Evolutionary conservation across 1,140 invertebrate genomes (phyloP).

Genomic region (Cydia amplana): DNA sequence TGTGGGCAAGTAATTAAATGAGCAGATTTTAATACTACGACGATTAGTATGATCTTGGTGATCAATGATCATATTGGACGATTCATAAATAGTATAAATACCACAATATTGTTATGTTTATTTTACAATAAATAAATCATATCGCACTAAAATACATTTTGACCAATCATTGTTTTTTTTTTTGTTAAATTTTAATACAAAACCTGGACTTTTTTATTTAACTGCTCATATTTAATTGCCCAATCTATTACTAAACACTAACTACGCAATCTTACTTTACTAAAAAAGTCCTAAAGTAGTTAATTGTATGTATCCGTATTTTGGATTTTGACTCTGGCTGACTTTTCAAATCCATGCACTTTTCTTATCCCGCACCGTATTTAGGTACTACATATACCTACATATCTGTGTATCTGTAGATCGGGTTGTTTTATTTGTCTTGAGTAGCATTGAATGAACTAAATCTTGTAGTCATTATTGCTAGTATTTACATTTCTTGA

Average conservation of each 20-base stretch:
- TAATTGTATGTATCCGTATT: background rate
- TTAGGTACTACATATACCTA: background rate
- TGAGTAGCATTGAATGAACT: background rate
- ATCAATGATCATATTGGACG: too few species aligned
- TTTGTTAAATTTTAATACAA: too few species aligned
- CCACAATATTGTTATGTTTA: too few species aligned
- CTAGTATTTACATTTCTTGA: background rate
- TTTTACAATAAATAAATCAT: too few species aligned
- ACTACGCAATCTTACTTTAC: too few species aligned
- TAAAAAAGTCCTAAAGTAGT: background rate
- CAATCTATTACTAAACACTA: too few species aligned
- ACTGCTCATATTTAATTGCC: too few species aligned
- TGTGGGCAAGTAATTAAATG: background rate
- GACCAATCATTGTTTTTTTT: background rate
- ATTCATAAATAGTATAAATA: too few species aligned
- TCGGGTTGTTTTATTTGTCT: constrained; percentile 2
- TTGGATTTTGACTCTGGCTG: background rate
- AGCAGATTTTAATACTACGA: background rate
- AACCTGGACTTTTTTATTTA: too few species aligned
- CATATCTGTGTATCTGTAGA: background rate
- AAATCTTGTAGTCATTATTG: background rate
- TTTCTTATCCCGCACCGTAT: constrained; percentile 1
- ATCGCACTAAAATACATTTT: background rate
- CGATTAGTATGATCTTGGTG: too few species aligned
- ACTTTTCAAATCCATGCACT: constrained; percentile 3